phyloP scores from a whole-genome alignment of 2,113 vertebrate species.

The Antigone vipio region DNA sequence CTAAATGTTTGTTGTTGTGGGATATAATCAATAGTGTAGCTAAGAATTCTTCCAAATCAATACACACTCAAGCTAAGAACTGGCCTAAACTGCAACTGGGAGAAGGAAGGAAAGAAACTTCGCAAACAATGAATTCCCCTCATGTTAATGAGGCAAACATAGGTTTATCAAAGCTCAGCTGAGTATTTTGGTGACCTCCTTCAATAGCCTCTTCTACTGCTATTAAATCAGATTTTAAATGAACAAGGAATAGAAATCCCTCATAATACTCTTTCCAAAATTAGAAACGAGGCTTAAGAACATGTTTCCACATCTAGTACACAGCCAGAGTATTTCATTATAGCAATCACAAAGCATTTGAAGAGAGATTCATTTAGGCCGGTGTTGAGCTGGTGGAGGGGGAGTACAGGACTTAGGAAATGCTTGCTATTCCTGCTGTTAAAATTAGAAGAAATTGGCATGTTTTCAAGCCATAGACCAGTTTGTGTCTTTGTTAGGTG shows the following conservation, averaged over 20 bases:
- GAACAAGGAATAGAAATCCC: neutral
- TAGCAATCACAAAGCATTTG: constrained; percentile 43
- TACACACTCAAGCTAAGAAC: neutral
- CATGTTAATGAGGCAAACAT: neutral
- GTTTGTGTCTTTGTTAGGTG: neutral
- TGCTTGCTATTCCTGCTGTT: constrained; percentile 10
- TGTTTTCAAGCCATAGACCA: constrained; percentile 52
- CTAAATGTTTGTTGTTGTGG: neutral
- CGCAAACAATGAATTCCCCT: neutral
- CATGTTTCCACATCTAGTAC: neutral
- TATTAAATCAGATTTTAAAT: constrained; percentile 29
- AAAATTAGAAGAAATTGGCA: constrained; percentile 39
- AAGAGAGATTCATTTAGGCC: constrained; percentile 31
- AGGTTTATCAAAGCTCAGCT: neutral
- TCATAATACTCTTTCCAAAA: neutral
- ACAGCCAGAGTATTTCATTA: constrained; percentile 37
- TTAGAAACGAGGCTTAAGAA: constrained; percentile 34
- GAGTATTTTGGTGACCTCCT: constrained; percentile 3
- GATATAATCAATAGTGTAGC: neutral
- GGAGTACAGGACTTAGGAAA: constrained; percentile 41
- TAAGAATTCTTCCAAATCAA: neutral
- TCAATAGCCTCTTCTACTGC: neutral
- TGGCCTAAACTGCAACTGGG: neutral
- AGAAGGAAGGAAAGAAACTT: constrained; percentile 5
- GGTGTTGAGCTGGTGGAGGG: neutral